Evolutionary conservation across 1,140 invertebrate species (phyloP), one percentile per base, ranked within the genome.

Genomic region (Aphelinus atriplicis): DNA sequence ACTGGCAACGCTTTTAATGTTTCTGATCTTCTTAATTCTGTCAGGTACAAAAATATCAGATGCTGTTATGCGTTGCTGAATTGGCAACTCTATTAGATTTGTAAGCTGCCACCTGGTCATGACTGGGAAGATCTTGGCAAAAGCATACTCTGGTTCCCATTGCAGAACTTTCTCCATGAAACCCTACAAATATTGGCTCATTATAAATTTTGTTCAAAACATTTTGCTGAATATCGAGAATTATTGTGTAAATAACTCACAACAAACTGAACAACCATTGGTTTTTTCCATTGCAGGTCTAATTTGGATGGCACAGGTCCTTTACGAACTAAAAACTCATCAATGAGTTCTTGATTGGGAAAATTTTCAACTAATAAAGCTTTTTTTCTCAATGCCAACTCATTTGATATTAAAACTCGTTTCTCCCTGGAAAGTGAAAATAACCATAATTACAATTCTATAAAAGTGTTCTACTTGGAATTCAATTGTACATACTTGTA

Each of bases 111-210:
- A 94, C 62, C 94, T 89, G 1, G 93, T 95, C 3, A 94, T 81
- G 9, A 96, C 81, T 0, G 94, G 93, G 69, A 96, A 88, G 76
- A 95, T 92, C 85, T 96, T 96, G 78, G 92, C 90, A 73, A 94
- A 91, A 57, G 92, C 90, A 82, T 95, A 95, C 45, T 91, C 89
- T 81, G 92, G 90, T n/a, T 92, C 90, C 95, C 95, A 96, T 72
- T 89, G 88, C 57, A 95, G 82, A 80, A 92, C 90, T 69, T 86
- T 88, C 0, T 86, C 87, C 83, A 94, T 91, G 79, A 94, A 90
- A 83, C 90, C 90, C 91, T 93, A 79, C 69, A 26, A 26, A 26
- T 26, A 26, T 26, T 26, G 26, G 26, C 26, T 26, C 26, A 61
- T 43, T 26, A 42, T 42, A 61, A 61, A 42, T 61, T 58, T 26